A percentile compares a stretch with the other conserved stretches of the same genome.
These are phyloP conservation scores for Lepidocyrtinus sp. DNA, from an alignment of 2,888 invertebrate genomes.

Conservation along the genomic window DNA sequence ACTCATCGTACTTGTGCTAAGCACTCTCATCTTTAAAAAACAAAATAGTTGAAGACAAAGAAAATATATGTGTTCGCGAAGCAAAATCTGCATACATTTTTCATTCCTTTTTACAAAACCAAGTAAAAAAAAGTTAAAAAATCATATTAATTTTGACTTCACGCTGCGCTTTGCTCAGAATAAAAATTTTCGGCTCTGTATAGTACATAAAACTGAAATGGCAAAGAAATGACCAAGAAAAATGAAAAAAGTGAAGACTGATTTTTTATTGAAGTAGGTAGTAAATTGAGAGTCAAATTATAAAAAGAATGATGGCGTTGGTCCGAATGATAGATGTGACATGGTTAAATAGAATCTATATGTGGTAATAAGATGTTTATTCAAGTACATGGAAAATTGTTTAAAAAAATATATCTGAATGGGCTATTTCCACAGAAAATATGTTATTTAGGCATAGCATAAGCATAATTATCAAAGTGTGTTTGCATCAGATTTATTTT, in stretches of 20 bases:
- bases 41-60: background rate
- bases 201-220: constrained; percentile 7
- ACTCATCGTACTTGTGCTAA: background rate
- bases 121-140: constrained; percentile 1
- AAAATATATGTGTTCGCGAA: background rate
- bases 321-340: constrained; percentile 2
- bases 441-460: background rate
- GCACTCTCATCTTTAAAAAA: constrained; percentile 7
- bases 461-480: background rate
- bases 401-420: background rate
- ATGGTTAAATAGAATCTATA: constrained; percentile 18
- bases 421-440: constrained; percentile 1
- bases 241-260: background rate
- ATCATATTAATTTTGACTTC: constrained; percentile 14
- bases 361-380: constrained; percentile 8
- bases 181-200: constrained; percentile 2
- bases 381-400: background rate
- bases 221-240: background rate
- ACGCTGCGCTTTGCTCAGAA: background rate
- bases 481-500: background rate
- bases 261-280: background rate
- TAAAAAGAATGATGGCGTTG: constrained; percentile 16
- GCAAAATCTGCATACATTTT: background rate
- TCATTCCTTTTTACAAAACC: background rate
- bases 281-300: background rate